These are phyloP conservation scores for Acleris sparsana DNA, from an alignment of 2,888 invertebrate genomes.

Conservation along the genomic window DNA sequence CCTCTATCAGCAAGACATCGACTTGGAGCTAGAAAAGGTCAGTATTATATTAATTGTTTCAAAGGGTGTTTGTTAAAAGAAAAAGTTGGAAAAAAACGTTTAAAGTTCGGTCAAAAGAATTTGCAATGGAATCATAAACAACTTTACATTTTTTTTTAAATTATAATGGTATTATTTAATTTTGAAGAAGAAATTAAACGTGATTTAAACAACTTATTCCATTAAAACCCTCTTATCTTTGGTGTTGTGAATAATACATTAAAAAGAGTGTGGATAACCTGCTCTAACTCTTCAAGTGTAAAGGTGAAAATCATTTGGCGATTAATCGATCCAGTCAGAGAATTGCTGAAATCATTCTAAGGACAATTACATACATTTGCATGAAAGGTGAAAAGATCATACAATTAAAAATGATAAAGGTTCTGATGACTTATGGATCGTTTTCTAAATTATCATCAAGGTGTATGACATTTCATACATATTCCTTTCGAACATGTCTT, in stretches of 20 bases:
- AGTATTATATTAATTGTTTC: constrained; percentile 39
- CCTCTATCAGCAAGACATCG: constrained; percentile 82
- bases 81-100: constrained; percentile 12
- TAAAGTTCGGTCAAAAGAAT: background rate
- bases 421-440: constrained; percentile 20
- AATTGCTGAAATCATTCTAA: no score
- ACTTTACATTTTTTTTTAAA: background rate
- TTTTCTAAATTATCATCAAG: constrained; percentile 17
- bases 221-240: constrained; percentile 1
- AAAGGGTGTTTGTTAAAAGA: background rate
- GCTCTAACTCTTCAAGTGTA: constrained; percentile 13
- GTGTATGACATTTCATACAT: constrained; percentile 23
- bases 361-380: constrained; percentile 6
- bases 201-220: constrained; percentile 6
- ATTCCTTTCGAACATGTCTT: background rate
- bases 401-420: background rate
- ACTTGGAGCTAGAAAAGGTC: constrained; percentile 79
- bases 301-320: background rate
- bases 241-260: constrained; percentile 35
- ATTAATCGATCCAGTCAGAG: background rate
- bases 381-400: constrained; percentile 16
- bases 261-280: constrained; percentile 28
- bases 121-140: background rate
- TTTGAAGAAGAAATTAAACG: background rate
- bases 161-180: background rate